Conservation (phyloP, 2,888 invertebrate species). For the Aporophyla lueneburgensis region DNA sequence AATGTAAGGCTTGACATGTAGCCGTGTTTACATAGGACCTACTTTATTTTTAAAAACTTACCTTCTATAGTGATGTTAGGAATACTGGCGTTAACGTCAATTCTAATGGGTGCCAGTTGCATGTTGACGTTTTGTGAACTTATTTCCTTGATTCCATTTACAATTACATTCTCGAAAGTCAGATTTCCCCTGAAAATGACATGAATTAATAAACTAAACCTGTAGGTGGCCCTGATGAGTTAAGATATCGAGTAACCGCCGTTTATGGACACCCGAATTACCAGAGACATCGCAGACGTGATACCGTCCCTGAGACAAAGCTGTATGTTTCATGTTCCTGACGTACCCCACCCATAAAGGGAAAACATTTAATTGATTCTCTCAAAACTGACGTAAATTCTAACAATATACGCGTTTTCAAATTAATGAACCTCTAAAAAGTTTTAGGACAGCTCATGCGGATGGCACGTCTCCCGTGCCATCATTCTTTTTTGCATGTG, state of each 20-base stretch:
- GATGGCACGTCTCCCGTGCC: too few species aligned
- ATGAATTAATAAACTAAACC: too few species aligned
- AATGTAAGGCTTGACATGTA: too few species aligned
- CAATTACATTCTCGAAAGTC: conserved; percentile 13
- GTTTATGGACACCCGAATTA: neutral
- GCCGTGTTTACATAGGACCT: too few species aligned
- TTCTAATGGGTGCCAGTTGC: conserved; percentile 10
- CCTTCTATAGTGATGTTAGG: conserved; percentile 31
- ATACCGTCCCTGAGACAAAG: neutral
- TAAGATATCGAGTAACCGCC: neutral
- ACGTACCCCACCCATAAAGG: neutral
- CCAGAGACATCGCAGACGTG: neutral
- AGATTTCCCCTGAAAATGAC: conserved; percentile 26
- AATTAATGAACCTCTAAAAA: neutral
- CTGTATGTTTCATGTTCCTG: neutral
- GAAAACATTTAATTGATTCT: neutral
- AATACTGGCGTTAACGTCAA: conserved; percentile 29
- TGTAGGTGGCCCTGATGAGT: neutral
- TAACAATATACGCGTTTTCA: neutral
- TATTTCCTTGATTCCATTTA: conserved; percentile 26
- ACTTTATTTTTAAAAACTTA: neutral
- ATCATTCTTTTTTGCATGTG: too few species aligned
- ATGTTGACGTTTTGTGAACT: neutral
- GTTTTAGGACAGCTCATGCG: neutral
- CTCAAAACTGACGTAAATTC: neutral